A percentile compares a stretch with the other conserved stretches of the same genome.
Conservation (phyloP, 1,140 invertebrate genomes). For the Neodiprion virginianus region DNA sequence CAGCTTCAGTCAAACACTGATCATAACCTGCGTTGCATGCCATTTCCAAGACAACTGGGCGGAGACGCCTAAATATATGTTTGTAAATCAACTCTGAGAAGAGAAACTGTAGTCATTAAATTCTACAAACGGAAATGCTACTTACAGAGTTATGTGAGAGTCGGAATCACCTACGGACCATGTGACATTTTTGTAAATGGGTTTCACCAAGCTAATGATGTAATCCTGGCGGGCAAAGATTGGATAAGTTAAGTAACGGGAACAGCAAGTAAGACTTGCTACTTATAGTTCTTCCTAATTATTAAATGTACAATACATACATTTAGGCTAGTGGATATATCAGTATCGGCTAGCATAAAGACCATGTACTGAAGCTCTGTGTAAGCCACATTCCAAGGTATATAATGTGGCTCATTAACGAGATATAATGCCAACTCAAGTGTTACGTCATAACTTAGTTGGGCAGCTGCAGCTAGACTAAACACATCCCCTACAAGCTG, state of each 20-base stretch:
- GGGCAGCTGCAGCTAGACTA: constrained; percentile 74
- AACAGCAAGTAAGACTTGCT: not conserved
- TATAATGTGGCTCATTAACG: constrained; percentile 69
- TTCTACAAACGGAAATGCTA: constrained; percentile 24
- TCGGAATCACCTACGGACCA: constrained; percentile 66
- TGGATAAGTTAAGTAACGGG: too few species aligned
- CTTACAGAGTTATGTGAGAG: constrained; percentile 67
- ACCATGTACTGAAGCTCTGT: constrained; percentile 64
- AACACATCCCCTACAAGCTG: constrained; percentile 88
- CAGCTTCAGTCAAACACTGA: constrained; percentile 66
- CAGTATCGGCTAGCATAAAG: constrained; percentile 66
- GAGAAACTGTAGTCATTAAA: constrained; percentile 10
- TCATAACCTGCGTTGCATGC: constrained; percentile 67
- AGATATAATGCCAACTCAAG: constrained; percentile 75
- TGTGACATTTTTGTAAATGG: constrained; percentile 61
- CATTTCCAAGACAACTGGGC: constrained; percentile 65
- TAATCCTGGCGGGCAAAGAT: constrained; percentile 50
- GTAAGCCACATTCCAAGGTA: constrained; percentile 76
- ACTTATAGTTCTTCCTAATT: constrained; percentile 7
- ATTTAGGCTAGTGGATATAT: constrained; percentile 66
- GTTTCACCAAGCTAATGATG: constrained; percentile 60
- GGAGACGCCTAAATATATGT: constrained; percentile 60
- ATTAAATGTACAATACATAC: constrained; percentile 48
- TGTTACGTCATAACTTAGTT: constrained; percentile 70
- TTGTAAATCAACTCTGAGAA: constrained; percentile 31